These are phyloP conservation scores for Axis porcinus DNA, from an alignment of 2,113 vertebrate genomes.

Conservation along the genomic window DNA sequence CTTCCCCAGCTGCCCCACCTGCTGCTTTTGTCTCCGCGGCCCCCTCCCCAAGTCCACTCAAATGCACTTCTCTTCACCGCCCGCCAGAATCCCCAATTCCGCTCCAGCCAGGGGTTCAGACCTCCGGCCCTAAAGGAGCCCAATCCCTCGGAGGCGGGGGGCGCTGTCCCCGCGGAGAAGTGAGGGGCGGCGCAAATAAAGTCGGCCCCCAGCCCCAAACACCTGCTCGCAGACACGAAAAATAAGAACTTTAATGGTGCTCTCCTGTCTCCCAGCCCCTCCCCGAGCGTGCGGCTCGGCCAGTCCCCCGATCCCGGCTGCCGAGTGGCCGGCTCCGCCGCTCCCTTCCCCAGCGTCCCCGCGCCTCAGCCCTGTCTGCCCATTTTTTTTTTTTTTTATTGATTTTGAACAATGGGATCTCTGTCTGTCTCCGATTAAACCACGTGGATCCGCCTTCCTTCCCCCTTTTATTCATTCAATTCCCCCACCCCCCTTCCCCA, in stretches of 20 bases:
- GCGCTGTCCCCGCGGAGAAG: neutral
- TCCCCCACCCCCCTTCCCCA: slow-evolving; percentile 35
- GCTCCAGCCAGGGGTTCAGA: neutral
- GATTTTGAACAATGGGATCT: slow-evolving; percentile 95
- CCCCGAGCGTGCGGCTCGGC: neutral
- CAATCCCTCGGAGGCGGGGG: neutral
- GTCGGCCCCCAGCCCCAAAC: neutral
- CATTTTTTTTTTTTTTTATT: slow-evolving; percentile 84
- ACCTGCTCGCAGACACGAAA: slow-evolving; percentile 50
- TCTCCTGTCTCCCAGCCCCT: neutral
- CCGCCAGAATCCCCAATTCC: neutral
- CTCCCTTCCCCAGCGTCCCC: neutral
- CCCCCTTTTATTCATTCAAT: slow-evolving; percentile 76
- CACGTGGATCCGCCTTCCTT: slow-evolving; percentile 87
- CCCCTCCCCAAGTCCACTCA: neutral
- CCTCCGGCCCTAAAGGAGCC: neutral
- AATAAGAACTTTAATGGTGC: slow-evolving; percentile 56
- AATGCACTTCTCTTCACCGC: neutral
- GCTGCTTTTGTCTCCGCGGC: slow-evolving; percentile 62
- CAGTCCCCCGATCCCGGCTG: neutral
- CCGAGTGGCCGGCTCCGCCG: neutral
- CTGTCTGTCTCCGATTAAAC: slow-evolving; percentile 88
- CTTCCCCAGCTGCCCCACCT: slow-evolving; percentile 33
- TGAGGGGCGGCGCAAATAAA: neutral
- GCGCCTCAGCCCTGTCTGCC: slow-evolving; percentile 44